phyloP scores from a whole-genome alignment of 2,797 vertebrate genomes.

The Meriones psammophilus region DNA sequence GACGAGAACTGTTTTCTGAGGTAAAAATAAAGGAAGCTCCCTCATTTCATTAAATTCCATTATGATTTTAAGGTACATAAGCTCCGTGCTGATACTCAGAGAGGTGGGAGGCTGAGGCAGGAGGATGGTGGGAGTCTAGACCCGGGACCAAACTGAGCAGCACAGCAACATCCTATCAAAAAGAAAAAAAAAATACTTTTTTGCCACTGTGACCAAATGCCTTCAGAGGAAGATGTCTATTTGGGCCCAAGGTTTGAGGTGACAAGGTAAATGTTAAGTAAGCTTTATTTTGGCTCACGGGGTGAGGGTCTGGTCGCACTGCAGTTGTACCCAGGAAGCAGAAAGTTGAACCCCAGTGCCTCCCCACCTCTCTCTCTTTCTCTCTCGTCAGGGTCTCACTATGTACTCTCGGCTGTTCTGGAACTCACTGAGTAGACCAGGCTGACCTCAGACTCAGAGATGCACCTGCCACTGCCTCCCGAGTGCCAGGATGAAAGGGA shows the following conservation, averaged over 20 bases:
- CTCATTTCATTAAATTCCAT: slow-evolving; percentile 5
- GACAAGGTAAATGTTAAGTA: neutral
- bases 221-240: neutral
- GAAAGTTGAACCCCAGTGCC: neutral
- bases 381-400: neutral
- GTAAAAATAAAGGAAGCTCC: slow-evolving; percentile 4
- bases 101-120: neutral
- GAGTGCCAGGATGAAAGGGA: too few species aligned
- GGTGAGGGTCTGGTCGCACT: neutral
- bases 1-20: slow-evolving; percentile 15
- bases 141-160: neutral
- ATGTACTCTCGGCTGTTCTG: neutral
- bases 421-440: neutral
- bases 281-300: neutral
- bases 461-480: too few species aligned
- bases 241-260: neutral
- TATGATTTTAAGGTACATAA: neutral
- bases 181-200: neutral
- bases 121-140: neutral
- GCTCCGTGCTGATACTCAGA: neutral
- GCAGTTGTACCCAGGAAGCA: neutral
- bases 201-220: neutral
- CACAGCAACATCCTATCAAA: neutral
- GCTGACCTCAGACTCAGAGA: neutral
- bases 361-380: too few species aligned